Conservation (phyloP, 1,140 invertebrate species). For the Brevipalpus yothersi region DNA sequence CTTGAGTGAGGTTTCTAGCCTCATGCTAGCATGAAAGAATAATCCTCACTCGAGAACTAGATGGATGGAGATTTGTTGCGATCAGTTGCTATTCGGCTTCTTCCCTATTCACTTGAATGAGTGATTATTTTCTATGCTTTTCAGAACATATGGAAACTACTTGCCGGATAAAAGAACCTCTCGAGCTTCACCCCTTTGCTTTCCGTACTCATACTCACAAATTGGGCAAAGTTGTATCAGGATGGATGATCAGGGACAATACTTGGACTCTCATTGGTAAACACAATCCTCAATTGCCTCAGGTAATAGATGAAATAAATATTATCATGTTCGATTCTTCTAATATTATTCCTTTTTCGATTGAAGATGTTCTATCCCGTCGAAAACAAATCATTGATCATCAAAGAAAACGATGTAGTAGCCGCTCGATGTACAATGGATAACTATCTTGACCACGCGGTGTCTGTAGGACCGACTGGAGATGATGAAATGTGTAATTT, state of each 20-base stretch:
- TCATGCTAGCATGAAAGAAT: constrained; percentile 14
- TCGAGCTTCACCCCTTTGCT: constrained; percentile 73
- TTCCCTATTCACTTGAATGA: neutral
- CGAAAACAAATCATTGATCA: constrained; percentile 25
- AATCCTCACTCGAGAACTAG: neutral
- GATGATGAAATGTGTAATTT: constrained; percentile 99
- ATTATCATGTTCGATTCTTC: neutral
- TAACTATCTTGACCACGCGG: constrained; percentile 34
- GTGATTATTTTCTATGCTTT: neutral
- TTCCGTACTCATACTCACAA: constrained; percentile 81
- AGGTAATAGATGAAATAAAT: constrained; percentile 21
- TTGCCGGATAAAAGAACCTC: constrained; percentile 50
- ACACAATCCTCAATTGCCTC: constrained; percentile 63
- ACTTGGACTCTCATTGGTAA: constrained; percentile 66
- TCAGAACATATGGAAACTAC: constrained; percentile 64
- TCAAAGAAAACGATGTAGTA: constrained; percentile 41
- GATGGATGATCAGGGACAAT: constrained; percentile 44
- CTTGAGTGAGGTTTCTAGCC: too few relatives aligned
- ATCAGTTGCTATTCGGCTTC: neutral
- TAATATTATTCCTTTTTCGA: constrained; percentile 6
- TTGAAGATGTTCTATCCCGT: constrained; percentile 75
- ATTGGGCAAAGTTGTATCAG: constrained; percentile 59
- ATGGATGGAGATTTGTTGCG: neutral
- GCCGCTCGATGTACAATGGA: constrained; percentile 77
- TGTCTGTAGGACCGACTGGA: constrained; percentile 55